These are phyloP conservation scores for Fundulus diaphanus DNA, from an alignment of 2,797 vertebrate species.

Conservation along the genomic window DNA sequence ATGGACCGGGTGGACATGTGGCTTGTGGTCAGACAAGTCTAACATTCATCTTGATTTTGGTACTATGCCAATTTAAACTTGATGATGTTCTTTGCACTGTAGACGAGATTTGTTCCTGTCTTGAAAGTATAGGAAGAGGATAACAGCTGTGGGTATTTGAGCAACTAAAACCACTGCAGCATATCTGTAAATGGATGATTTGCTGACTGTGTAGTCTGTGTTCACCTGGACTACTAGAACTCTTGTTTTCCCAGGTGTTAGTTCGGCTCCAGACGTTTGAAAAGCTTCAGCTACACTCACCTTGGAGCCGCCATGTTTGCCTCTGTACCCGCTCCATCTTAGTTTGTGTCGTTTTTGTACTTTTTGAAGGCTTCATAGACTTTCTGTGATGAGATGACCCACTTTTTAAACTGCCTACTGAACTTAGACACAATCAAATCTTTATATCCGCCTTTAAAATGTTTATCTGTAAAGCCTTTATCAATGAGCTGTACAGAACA, in stretches of 20 bases:
- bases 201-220: neutral
- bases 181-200: neutral
- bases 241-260: neutral
- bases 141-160: neutral
- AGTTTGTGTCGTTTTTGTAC: too few relatives aligned
- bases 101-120: neutral
- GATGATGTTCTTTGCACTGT: neutral
- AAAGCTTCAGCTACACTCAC: too few relatives aligned
- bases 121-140: neutral
- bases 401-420: too few relatives aligned
- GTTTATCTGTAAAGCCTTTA: too few relatives aligned
- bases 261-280: neutral
- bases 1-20: neutral
- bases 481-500: too few relatives aligned
- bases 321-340: neutral
- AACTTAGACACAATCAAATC: too few relatives aligned
- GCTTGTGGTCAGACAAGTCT: neutral
- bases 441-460: too few relatives aligned
- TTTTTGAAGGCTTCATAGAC: too few relatives aligned
- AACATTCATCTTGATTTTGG: neutral
- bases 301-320: neutral
- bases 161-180: neutral
- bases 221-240: neutral
- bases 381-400: too few relatives aligned
- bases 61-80: neutral